Evolutionary conservation across 2,113 vertebrate species (phyloP), one percentile per base, ranked within the genome.

Genomic region (Caranx melampygus): DNA sequence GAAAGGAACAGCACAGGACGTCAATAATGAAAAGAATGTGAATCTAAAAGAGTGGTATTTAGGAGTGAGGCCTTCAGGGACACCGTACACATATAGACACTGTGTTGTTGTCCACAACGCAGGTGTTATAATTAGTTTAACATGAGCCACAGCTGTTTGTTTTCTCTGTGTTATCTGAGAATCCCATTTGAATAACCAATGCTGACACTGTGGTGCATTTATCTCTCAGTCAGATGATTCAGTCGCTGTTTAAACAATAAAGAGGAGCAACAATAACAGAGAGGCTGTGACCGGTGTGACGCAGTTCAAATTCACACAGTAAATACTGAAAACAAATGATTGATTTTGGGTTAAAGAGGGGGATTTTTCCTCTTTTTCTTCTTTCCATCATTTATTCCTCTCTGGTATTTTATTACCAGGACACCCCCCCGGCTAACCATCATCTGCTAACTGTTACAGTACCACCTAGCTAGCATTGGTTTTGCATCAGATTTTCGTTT

Each of bases 101-200:
- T 6, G 51, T 20, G 37, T 58, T 34, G 45, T 49, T 12, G 20
- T 82, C 35, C 64, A 33, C 88, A 92, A 92, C 91, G 88, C 82
- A 85, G 72, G 92, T 52, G 83, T 88, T 88, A 88, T 91, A 88
- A 88, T 93, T 91, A 92, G 85, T 90, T 91, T 90, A 86, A 91
- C 92, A 93, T 87, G 91, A 77, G 89, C 71, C 88, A 87, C 87
- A 76, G 75, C 81, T 93, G 90, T 93, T 94, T 92, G 85, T 92
- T 92, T 58, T 60, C 71, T 45, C 68, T 72, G 80, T 64, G 87
- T 85, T 75, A 81, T 83, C 35, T 69, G 83, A 87, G 79, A 66
- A 51, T 42, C 26, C 44, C 66, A 91, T 94, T 92, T 95, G 91
- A 89, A 91, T 92, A 88, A 87, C 87, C 87, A 82, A 18, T 84